Evolutionary conservation across 1,140 invertebrate genomes (phyloP).

Genomic region (Tetramorium alpestre): DNA sequence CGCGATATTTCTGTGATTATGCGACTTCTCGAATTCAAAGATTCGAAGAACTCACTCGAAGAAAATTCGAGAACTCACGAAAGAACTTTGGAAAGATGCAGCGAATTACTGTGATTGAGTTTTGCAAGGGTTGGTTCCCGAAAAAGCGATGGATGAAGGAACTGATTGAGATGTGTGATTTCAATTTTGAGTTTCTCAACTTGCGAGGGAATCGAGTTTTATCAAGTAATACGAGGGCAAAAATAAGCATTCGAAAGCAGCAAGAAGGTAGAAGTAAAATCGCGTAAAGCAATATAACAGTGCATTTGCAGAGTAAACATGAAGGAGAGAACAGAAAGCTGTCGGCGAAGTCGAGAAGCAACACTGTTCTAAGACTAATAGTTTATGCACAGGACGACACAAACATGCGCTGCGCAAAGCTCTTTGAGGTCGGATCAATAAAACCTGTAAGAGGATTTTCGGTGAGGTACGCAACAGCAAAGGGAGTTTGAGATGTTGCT

Average conservation of each 20-base stretch:
- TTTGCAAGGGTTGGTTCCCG: neutral
- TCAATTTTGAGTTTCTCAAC: slow-evolving; percentile 26
- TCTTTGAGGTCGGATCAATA: slow-evolving; percentile 25
- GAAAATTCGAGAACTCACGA: neutral
- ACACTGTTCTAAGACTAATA: slow-evolving; percentile 18
- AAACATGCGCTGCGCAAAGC: neutral
- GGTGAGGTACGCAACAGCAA: neutral
- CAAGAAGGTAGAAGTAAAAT: neutral
- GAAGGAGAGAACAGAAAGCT: slow-evolving; percentile 9
- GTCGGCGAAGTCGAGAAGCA: neutral
- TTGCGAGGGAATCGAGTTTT: neutral
- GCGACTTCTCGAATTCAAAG: too few relatives aligned
- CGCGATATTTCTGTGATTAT: slow-evolving; percentile 14
- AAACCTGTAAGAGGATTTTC: slow-evolving; percentile 56
- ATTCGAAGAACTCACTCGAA: too few relatives aligned
- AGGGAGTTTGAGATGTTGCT: neutral
- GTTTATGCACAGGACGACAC: slow-evolving; percentile 19
- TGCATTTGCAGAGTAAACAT: neutral
- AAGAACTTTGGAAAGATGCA: neutral
- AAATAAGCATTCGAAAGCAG: neutral
- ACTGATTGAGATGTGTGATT: neutral
- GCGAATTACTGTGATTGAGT: slow-evolving; percentile 46
- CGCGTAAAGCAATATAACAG: neutral
- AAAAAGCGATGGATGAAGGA: neutral
- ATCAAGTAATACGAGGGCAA: neutral